Conservation (phyloP, 2,113 vertebrate species). For the Elgaria multicarinata region DNA sequence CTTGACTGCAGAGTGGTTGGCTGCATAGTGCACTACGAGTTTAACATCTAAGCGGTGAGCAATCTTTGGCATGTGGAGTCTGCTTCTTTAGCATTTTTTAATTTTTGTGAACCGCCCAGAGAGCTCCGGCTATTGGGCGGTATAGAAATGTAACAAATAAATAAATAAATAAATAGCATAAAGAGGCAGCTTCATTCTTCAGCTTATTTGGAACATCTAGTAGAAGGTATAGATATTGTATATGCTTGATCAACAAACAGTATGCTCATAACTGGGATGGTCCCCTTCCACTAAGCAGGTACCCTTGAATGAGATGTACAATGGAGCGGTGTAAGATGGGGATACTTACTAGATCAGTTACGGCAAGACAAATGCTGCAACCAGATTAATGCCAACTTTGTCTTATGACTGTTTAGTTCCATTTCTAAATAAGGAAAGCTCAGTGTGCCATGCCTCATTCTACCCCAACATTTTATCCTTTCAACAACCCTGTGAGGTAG, state of each 20-base stretch:
- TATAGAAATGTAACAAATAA: no score
- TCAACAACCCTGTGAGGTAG: neutral
- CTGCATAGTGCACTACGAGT: no score
- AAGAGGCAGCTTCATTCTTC: no score
- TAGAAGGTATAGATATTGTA: neutral
- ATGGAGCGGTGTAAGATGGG: neutral
- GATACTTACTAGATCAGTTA: neutral
- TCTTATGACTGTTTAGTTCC: neutral
- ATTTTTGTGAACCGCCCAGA: no score
- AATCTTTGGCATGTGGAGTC: neutral
- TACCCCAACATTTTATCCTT: neutral
- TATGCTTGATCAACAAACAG: neutral
- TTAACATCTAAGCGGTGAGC: neutral
- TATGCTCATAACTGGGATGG: neutral
- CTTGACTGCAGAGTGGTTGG: neutral
- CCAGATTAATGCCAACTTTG: neutral
- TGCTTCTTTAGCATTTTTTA: no score
- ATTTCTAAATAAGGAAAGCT: neutral
- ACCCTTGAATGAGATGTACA: neutral
- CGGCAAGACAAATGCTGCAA: neutral
- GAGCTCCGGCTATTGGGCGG: no score
- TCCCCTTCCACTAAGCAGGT: neutral
- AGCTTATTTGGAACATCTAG: neutral
- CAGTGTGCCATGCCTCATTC: neutral
- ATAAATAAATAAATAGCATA: no score